These are phyloP conservation scores for Xenopus laevis DNA, from an alignment of 2,113 vertebrate genomes.

Conservation along the genomic window DNA sequence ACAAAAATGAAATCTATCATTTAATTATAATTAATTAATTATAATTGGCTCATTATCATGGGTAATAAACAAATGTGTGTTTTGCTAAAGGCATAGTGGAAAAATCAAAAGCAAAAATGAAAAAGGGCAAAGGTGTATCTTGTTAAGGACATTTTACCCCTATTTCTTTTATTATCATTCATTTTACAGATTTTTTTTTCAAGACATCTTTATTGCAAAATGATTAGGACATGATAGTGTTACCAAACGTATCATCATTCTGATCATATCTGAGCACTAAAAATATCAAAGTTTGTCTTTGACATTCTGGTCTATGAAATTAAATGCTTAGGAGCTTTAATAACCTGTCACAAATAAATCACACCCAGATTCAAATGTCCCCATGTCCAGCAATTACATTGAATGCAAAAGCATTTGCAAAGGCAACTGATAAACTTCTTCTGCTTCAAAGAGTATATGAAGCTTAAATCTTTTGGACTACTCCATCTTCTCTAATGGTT, in stretches of 20 bases:
- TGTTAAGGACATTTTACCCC: too few species aligned
- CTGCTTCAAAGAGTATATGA: conserved; percentile 53
- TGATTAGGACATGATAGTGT: too few species aligned
- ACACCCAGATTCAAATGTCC: conserved; percentile 57
- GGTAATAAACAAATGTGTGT: too few species aligned
- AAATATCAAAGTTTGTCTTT: not conserved
- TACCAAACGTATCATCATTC: not conserved
- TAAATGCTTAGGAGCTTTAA: not conserved
- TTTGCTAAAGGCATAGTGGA: too few species aligned
- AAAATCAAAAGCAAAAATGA: too few species aligned
- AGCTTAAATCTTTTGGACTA: conserved; percentile 45
- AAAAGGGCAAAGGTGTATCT: too few species aligned
- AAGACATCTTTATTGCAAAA: too few species aligned
- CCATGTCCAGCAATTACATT: conserved; percentile 60
- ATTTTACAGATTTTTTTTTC: too few species aligned
- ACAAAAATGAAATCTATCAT: too few species aligned
- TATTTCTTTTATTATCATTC: too few species aligned
- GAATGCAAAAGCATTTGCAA: conserved; percentile 72
- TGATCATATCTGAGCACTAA: not conserved
- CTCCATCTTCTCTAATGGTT: conserved; percentile 17
- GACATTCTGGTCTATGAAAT: conserved; percentile 20
- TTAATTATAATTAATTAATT: too few species aligned
- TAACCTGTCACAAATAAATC: conserved; percentile 8
- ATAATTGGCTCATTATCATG: too few species aligned
- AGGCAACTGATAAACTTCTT: conserved; percentile 63